phyloP scores from a whole-genome alignment of 2,113 vertebrate genomes.

The Chelonoidis abingdonii region DNA sequence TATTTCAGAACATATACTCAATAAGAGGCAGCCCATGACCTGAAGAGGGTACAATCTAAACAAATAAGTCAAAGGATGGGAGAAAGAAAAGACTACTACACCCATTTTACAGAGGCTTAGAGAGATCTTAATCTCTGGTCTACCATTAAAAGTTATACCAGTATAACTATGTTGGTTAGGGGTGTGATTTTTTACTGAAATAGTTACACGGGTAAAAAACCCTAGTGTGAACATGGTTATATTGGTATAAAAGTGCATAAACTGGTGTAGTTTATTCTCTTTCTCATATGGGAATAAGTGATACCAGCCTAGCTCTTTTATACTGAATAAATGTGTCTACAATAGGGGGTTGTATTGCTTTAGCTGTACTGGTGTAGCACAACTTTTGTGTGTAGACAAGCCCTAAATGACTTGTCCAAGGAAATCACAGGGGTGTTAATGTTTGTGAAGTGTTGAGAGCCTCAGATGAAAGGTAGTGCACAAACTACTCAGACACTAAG shows the following conservation, averaged over 20 bases:
- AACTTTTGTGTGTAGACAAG: not conserved
- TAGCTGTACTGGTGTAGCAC: not conserved
- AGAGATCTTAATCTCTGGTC: not conserved
- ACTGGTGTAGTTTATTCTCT: not conserved
- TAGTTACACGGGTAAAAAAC: not conserved
- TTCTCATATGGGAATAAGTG: not conserved
- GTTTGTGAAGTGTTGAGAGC: not conserved
- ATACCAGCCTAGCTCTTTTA: not conserved
- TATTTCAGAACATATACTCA: not conserved
- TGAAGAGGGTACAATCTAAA: not conserved
- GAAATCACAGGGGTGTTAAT: not conserved
- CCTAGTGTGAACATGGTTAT: not conserved
- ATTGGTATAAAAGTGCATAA: not conserved
- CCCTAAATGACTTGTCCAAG: not conserved
- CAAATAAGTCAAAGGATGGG: not conserved
- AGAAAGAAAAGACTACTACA: not conserved
- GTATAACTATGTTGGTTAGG: not conserved
- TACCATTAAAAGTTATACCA: not conserved
- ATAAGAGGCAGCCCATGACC: not conserved
- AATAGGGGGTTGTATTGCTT: not conserved
- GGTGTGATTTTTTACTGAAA: not conserved
- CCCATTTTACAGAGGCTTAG: not conserved
- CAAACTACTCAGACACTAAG: not conserved
- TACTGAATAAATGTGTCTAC: rapidly evolving
- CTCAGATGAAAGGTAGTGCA: not conserved